Evolutionary conservation across 2,888 invertebrate species (phyloP), one percentile per base, ranked within the genome.

Genomic region (Morinoia aosen): DNA sequence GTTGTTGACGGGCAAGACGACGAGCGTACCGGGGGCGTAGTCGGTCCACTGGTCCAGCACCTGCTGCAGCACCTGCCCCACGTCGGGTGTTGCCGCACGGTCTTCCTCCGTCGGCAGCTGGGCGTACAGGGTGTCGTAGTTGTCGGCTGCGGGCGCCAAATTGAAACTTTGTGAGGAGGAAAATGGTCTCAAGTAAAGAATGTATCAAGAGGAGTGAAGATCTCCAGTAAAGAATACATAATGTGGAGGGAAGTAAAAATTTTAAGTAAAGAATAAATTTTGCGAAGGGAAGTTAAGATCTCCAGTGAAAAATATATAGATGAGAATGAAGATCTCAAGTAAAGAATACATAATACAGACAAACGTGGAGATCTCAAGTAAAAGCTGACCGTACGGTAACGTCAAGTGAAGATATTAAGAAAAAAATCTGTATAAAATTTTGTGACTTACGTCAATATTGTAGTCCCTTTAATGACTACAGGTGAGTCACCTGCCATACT

Each of bases 1-100:
- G 14, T 95, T 58, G 39, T 48, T 64, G 57, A 95, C 61, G 40
- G 95, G 95, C n/a, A 95, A 39, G 39, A 95, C 61, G 19, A 95
- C 16, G n/a, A 95, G 40, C 25, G 95, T 95, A 39, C 95, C 95
- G 11, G 95, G 95, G 5, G 56, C 14, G n/a, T 61, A 95, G 64
- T 61, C 57, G 7, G 61, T 10, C 64, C 39, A 39, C n/a, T 19
- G 11, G 12, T 64, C 25, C 10, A 95, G 64, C 16, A 95, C 64
- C 25, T 61, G 16, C 19, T 40, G 16, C 25, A 95, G 48, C 61
- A 64, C 95, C 8, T 40, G 61, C n/a, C 64, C 58, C 58, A 95
- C 12, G 57, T 64, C 58, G n/a, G 94, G 94, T 12, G 48, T 40
- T 8, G 4, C 58, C 2, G 19, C 40, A 33, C 64, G 61, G 64